Base-by-base conservation (phyloP, 2,113 vertebrate species). In the Choloepus hoffmanni region DNA sequence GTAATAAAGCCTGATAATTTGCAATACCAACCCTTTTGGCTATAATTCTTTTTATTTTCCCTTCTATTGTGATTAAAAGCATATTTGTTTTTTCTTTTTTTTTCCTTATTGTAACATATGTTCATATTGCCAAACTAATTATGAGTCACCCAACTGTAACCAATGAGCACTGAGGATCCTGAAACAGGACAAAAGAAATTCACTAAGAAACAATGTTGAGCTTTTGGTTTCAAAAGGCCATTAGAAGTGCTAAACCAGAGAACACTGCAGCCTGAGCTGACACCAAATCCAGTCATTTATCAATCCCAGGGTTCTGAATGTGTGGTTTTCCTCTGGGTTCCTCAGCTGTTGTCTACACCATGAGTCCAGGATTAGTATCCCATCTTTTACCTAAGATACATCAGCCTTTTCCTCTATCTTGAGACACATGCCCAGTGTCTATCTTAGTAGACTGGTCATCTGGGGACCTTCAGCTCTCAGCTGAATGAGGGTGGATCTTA, bases 121-220 rank as follows among this genome's bases (percentile, higher is more conserved):
- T 97, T 97, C 87, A 96, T 95, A 95, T 95, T 97, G 90, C 87
- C 96, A 87, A 97, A 92, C 96, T 98, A 97, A 98, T 98, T 98
- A 97, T 98, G 93, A 97, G 92, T 96, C 87, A 97, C 92, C 93
- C 93, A 92, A 95, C 95, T 98, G 94, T 93, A 97, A 95, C 96
- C 96, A 95, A 97, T 74, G 89, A 97, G 76, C 62, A 50, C 86
- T 90, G 72, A 97, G 89, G 94, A 65, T 89, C 89, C 93, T 85
- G 93, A 95, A 96, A 88, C 24, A 97, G 85, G 95, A 96, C 94
- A 97, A 97, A 97, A 95, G 73, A 90, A 96, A 96, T 96, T 97
- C 97, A 97, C 95, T 97, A 97, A 92, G 85, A 98, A 98, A 85
- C 94, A 96, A 96, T 92, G 92, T 92, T 88, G 92, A 93, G 55